phyloP scores from a whole-genome alignment of 2,888 invertebrate genomes.

The Stenurella melanura region DNA sequence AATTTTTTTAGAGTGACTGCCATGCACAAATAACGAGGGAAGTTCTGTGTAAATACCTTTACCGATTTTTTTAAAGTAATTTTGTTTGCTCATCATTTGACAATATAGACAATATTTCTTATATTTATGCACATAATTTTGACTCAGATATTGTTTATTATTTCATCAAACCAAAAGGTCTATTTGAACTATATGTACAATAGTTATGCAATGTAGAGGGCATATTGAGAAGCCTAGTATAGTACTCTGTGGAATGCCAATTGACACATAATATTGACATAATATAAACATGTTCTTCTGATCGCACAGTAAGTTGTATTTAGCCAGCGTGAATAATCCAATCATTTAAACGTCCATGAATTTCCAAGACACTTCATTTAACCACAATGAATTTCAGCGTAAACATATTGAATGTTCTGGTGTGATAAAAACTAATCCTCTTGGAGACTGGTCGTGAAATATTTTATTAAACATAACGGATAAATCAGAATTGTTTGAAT shows the following conservation, averaged over 20 bases:
- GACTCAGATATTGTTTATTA: no score
- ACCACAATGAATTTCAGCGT: neutral
- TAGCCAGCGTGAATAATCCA: neutral
- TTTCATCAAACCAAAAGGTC: no score
- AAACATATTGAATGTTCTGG: neutral
- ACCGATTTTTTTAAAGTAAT: no score
- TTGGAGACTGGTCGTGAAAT: neutral
- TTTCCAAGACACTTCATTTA: neutral
- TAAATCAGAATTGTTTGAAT: neutral
- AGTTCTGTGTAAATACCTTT: no score
- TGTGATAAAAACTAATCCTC: neutral
- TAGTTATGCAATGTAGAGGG: no score
- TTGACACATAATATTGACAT: neutral
- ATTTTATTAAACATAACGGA: neutral
- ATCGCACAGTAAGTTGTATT: neutral
- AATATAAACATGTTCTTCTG: neutral
- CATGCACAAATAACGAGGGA: no score
- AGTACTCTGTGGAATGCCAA: neutral
- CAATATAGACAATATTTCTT: no score
- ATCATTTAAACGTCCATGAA: neutral
- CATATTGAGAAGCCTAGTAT: no score
- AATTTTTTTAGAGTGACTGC: no score
- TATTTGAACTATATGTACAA: no score
- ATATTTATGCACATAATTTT: no score
- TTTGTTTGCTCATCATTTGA: no score